A percentile compares a stretch with the other conserved stretches of the same genome.
These are phyloP conservation scores for Manis javanica DNA, from an alignment of 2,797 vertebrate species.

Conservation along the genomic window DNA sequence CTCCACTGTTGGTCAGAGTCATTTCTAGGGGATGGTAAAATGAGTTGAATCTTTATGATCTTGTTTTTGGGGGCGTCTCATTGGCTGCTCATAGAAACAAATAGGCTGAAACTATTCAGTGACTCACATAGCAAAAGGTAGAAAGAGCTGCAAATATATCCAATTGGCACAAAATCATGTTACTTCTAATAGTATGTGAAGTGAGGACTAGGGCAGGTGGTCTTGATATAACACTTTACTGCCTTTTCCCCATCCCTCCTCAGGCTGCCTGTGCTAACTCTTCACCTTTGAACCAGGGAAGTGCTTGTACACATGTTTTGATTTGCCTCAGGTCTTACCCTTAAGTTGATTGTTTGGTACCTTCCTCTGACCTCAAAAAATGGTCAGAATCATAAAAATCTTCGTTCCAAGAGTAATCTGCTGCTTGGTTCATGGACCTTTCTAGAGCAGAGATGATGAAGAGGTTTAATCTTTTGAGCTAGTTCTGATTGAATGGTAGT, in stretches of 20 bases:
- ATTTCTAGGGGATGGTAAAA: neutral
- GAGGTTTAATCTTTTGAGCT: conserved; percentile 68
- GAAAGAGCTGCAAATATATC: neutral
- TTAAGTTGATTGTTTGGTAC: conserved; percentile 50
- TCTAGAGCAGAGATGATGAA: conserved; percentile 71
- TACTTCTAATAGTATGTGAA: neutral
- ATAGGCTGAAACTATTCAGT: neutral
- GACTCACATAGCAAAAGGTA: neutral
- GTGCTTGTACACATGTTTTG: conserved; percentile 53
- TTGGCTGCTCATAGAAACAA: neutral
- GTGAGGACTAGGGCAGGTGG: neutral
- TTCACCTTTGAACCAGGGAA: conserved; percentile 46
- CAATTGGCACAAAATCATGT: neutral
- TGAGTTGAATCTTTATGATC: neutral
- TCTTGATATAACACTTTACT: neutral
- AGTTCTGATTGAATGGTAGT: conserved; percentile 63
- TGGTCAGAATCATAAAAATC: conserved; percentile 54
- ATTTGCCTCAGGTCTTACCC: conserved; percentile 46
- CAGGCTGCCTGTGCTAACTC: neutral
- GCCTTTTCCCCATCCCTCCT: neutral
- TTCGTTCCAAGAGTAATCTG: conserved; percentile 58
- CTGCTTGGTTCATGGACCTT: conserved; percentile 34
- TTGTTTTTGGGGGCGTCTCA: conserved; percentile 16
- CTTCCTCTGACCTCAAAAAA: conserved; percentile 64
- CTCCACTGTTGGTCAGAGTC: neutral